Evolutionary conservation across 2,113 vertebrate species (phyloP), one percentile per base, ranked within the genome.

Genomic region (Morone saxatilis): DNA sequence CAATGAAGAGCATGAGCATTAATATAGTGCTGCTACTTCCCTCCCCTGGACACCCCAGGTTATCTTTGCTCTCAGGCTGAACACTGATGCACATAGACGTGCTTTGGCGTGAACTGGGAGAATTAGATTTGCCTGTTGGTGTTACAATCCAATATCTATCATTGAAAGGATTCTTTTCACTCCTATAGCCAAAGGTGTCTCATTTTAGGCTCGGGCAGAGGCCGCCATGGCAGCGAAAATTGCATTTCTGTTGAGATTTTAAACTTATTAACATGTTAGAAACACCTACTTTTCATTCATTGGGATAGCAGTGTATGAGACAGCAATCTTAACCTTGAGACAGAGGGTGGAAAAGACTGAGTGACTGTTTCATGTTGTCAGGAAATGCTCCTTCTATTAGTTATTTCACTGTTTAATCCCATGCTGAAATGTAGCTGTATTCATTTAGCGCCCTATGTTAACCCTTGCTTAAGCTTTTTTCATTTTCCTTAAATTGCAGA

Each of bases 121-220:
- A 93, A 94, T 95, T 93, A 89, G 88, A 91, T 94, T 94, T 89
- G 86, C 83, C 88, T 81, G 89, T 92, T 77, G 88, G 76, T 89
- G 87, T 94, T 90, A 86, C 82, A 91, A 88, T 89, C 87, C 91
- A 90, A 92, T 91, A 91, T 91, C 76, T 68, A 38, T 89, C 88
- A 80, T 76, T 88, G 81, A 91, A 84, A 82, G 77, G 88, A 79
- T 85, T 91, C 74, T 89, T 89, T 91, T 85, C 83, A 86, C 68
- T 51, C 72, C 69, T 57, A 20, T 4, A 50, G 78, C 80, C 81
- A 80, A 87, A 87, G 80, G 80, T 91, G 88, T 83, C 71, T 86
- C 17, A 43, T 82, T 89, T 91, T 80, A 56, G 85, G 76, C 16
- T 40, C 7, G 0, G 25, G 60, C 68, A 59, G 57, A 60, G 56